Conservation (phyloP, 2,113 vertebrate genomes). For the Ifrita kowaldi region DNA sequence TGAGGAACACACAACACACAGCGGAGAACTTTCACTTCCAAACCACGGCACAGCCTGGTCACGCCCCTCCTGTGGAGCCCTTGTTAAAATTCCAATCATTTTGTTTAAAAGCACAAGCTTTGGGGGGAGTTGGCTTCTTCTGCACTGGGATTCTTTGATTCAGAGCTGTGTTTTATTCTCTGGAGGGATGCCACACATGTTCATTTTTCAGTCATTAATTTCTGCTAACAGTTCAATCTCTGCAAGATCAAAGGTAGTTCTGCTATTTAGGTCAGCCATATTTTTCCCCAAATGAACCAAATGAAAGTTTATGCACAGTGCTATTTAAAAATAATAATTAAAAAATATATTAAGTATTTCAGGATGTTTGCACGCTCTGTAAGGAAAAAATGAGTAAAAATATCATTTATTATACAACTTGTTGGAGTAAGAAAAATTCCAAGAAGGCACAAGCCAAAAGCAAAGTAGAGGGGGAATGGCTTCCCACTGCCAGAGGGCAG, state of each 20-base stretch:
- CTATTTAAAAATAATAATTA: slow-evolving; percentile 15
- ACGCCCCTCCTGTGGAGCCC: neutral
- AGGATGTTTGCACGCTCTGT: neutral
- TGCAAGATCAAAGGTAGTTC: slow-evolving; percentile 48
- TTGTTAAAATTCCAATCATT: neutral
- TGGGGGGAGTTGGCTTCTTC: neutral
- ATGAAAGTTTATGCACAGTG: neutral
- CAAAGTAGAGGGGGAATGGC: neutral
- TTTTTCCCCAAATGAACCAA: slow-evolving; percentile 26
- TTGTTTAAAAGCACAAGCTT: neutral
- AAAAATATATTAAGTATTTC: neutral
- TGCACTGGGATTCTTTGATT: neutral
- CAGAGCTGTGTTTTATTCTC: neutral
- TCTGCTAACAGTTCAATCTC: slow-evolving; percentile 45
- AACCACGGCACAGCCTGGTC: neutral
- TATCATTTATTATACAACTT: neutral
- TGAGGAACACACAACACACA: rapidly evolving
- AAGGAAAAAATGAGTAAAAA: neutral
- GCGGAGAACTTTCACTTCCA: neutral
- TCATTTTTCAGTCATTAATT: slow-evolving; percentile 45
- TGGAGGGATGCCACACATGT: neutral
- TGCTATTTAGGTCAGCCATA: slow-evolving; percentile 50
- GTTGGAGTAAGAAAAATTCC: neutral
- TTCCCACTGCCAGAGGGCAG: neutral
- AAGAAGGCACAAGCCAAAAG: neutral